phyloP scores from a whole-genome alignment of 2,888 invertebrate species.

The Drosophila subquinaria region DNA sequence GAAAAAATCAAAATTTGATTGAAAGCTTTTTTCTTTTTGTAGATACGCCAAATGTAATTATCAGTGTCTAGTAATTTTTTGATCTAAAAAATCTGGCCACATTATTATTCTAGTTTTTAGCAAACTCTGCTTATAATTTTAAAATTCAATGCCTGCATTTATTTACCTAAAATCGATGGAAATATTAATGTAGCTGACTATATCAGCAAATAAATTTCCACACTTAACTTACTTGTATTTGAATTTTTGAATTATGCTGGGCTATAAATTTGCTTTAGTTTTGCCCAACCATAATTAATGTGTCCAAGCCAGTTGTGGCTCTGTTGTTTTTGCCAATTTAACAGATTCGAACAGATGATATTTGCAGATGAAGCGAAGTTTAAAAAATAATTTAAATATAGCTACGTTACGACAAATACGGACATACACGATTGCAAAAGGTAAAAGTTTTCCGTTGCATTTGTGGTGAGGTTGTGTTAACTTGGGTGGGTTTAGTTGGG shows the following conservation, averaged over 20 bases:
- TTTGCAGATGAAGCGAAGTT: neutral
- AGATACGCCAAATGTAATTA: too few relatives aligned
- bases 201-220: neutral
- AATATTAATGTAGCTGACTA: neutral
- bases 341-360: constrained; percentile 62
- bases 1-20: too few relatives aligned
- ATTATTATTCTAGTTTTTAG: neutral
- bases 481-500: constrained; percentile 7
- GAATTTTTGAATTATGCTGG: neutral
- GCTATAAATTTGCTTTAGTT: neutral
- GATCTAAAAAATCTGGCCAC: too few relatives aligned
- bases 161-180: neutral
- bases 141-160: neutral
- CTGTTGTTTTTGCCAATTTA: constrained; percentile 14
- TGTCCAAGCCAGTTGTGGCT: constrained; percentile 6
- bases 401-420: neutral
- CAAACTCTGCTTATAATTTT: neutral
- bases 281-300: constrained; percentile 27
- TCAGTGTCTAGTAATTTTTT: too few relatives aligned
- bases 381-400: constrained; percentile 10
- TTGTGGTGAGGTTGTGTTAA: constrained; percentile 15
- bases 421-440: neutral
- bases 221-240: neutral
- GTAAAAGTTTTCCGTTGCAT: constrained; percentile 51
- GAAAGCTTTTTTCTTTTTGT: too few relatives aligned